A percentile compares a stretch with the other conserved stretches of the same genome.
Evolutionary conservation across 2,113 vertebrate species (phyloP).

Genomic region (Rana temporaria): DNA sequence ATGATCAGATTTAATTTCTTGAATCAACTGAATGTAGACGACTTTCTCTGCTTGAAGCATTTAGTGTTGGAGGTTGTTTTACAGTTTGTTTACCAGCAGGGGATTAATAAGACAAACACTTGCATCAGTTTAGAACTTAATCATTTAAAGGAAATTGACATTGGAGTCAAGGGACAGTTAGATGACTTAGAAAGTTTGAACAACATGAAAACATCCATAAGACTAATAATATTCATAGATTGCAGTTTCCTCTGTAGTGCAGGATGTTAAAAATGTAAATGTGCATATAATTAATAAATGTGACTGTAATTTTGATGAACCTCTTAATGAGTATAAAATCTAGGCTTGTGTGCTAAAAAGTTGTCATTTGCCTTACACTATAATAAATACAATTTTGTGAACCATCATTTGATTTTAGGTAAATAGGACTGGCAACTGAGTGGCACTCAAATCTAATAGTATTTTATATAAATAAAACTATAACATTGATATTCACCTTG

Average conservation of each 20-base stretch:
- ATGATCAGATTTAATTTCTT: constrained; percentile 25
- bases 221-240: not conserved
- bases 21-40: not conserved
- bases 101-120: constrained; percentile 46
- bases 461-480: too few species aligned
- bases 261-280: not conserved
- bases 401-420: too few species aligned
- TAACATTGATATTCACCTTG: too few species aligned
- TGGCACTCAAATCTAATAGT: too few species aligned
- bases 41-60: not conserved
- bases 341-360: not conserved
- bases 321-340: not conserved
- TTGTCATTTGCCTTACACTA: not conserved
- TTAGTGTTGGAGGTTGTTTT: constrained; percentile 12
- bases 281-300: not conserved
- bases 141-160: constrained; percentile 40
- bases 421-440: too few species aligned
- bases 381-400: too few species aligned
- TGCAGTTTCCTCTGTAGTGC: not conserved
- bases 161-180: constrained; percentile 13
- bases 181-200: not conserved
- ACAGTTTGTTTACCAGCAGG: constrained; percentile 35
- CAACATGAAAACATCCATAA: not conserved
- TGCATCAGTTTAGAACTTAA: constrained; percentile 35
- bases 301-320: not conserved